Conservation (phyloP, 2,113 vertebrate genomes). For the Apodemus sylvaticus region DNA sequence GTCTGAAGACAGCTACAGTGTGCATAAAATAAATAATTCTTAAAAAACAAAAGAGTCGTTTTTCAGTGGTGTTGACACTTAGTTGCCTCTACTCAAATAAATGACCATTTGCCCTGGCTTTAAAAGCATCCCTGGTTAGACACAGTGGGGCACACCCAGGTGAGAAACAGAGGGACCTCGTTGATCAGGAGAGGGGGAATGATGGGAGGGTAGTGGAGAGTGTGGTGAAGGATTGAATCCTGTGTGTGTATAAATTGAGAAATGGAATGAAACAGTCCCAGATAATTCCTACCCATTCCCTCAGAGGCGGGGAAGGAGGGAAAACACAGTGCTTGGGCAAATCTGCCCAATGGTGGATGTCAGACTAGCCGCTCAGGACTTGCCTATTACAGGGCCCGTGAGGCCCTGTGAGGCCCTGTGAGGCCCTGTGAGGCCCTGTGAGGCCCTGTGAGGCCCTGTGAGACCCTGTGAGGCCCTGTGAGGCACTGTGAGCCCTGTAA, state of each 20-base stretch:
- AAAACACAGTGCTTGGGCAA: background rate
- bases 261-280: background rate
- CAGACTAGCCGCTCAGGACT: background rate
- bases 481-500: too few relatives aligned
- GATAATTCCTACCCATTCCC: background rate
- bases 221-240: background rate
- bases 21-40: too few relatives aligned
- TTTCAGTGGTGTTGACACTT: background rate
- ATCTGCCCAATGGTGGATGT: background rate
- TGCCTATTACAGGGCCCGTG: background rate
- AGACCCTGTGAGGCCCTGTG: too few relatives aligned
- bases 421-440: too few relatives aligned
- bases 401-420: too few relatives aligned
- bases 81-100: background rate
- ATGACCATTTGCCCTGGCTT: background rate
- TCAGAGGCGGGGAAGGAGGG: background rate
- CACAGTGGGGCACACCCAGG: background rate
- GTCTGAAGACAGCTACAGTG: too few relatives aligned
- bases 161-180: background rate
- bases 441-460: too few relatives aligned
- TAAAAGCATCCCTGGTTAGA: background rate
- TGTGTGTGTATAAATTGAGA: background rate
- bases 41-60: too few relatives aligned
- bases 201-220: background rate
- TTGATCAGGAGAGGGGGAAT: background rate